Evolutionary conservation across 2,113 vertebrate genomes (phyloP).

Genomic region (Colinus virginianus): DNA sequence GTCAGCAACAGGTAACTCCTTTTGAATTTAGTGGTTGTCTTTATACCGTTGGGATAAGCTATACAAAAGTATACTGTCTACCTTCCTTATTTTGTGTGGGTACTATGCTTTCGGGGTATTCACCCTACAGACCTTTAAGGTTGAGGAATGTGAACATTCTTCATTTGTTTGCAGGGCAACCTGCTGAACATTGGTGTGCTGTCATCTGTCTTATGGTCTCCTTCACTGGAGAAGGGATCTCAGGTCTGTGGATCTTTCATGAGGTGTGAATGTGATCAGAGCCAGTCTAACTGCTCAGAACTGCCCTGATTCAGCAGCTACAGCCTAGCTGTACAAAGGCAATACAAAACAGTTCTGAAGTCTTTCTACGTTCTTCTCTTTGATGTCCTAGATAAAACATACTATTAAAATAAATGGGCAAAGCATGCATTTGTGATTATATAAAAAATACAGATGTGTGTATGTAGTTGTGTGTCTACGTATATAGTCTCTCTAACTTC

Average conservation of each 20-base stretch:
- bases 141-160: accelerated
- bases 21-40: too few species aligned
- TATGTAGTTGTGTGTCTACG: neutral
- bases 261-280: neutral
- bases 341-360: neutral
- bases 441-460: neutral
- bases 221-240: neutral
- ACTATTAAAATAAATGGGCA: neutral
- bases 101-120: too few species aligned
- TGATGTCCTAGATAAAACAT: neutral
- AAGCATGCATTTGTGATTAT: neutral
- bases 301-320: neutral
- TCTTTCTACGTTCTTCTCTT: neutral
- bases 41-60: too few species aligned
- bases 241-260: neutral
- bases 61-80: too few species aligned
- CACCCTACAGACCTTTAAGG: neutral
- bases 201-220: neutral
- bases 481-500: neutral
- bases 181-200: neutral
- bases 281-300: neutral
- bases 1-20: too few species aligned
- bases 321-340: neutral
- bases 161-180: neutral
- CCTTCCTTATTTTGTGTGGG: too few species aligned